Evolutionary conservation across 92 coral and sea anemone species (phyloP), one percentile per base, ranked within the genome.

Genomic region (Ricordea florida): DNA sequence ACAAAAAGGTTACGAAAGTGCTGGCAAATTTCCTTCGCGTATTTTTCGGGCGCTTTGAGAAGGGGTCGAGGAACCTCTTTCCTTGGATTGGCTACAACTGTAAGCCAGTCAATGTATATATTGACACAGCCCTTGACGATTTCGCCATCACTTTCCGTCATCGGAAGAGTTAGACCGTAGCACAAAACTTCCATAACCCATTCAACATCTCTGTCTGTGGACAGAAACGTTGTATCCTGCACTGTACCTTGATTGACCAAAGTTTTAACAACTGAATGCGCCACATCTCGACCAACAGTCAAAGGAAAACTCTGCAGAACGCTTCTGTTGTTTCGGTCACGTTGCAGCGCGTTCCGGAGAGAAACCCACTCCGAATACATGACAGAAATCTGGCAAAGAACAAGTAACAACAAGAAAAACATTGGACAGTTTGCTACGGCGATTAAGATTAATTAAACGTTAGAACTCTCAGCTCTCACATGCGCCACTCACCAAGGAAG

Each of bases 351-450:
- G 42, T 92, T 89, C 35, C 94, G 86, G 17, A 94, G 68, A 7
- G 99, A 96, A 44, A 96, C 97, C 99, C 99, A 96, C 85, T 96
- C 99, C 1, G 99, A 96, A 64, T 96, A 96, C 99, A 96, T 96
- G 46, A 55, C 53, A 48, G 5, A 38, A 17, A n/a, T 23, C 56
- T 71, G 56, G 26, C 22, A 15, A 4, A 22, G 5, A 28, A 68
- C n/a, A n/a, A n/a, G n/a, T n/a, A n/a, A n/a, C n/a, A n/a, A n/a
- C n/a, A n/a, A n/a, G n/a, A n/a, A n/a, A n/a, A n/a, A n/a, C n/a
- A n/a, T n/a, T n/a, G n/a, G n/a, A n/a, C n/a, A n/a, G n/a, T n/a
- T n/a, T n/a, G n/a, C n/a, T n/a, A n/a, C n/a, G n/a, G n/a, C n/a
- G n/a, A n/a, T n/a, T n/a, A n/a, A n/a, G n/a, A n/a, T n/a, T n/a